A percentile compares a stretch with the other conserved stretches of the same genome.
Evolutionary conservation across 2,888 invertebrate genomes (phyloP).

Genomic region (Danaus chrysippus): DNA sequence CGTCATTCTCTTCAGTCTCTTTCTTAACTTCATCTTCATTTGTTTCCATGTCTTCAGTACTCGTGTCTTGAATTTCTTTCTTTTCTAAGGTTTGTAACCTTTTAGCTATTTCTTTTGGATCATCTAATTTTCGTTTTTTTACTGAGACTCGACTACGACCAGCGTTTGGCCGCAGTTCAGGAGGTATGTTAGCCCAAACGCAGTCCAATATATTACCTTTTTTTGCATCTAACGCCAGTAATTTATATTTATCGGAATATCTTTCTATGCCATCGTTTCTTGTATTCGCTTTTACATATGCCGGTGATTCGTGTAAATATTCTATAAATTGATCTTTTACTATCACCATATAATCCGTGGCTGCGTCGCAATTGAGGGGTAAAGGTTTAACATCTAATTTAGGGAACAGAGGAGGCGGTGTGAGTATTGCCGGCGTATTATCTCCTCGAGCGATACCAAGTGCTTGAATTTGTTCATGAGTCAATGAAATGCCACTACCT

Average conservation of each 20-base stretch:
- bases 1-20: conserved; percentile 76
- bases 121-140: conserved; percentile 62
- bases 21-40: conserved; percentile 64
- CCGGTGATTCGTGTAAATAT: conserved; percentile 83
- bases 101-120: conserved; percentile 59
- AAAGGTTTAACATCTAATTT: conserved; percentile 79
- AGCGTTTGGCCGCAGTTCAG: conserved; percentile 79
- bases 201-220: conserved; percentile 69
- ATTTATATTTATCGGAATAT: conserved; percentile 79
- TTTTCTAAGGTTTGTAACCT: conserved; percentile 83
- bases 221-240: conserved; percentile 70
- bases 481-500: conserved; percentile 71
- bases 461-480: conserved; percentile 78
- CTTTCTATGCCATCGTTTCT: conserved; percentile 74
- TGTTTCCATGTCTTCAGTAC: conserved; percentile 66
- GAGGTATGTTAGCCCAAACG: conserved; percentile 81
- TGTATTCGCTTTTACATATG: conserved; percentile 74
- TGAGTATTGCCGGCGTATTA: conserved; percentile 68
- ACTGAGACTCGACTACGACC: conserved; percentile 49
- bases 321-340: conserved; percentile 86
- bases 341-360: conserved; percentile 84
- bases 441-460: conserved; percentile 79
- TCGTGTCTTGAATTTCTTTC: conserved; percentile 77
- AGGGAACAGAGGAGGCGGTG: conserved; percentile 80
- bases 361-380: conserved; percentile 72